Conservation (phyloP, 2,113 vertebrate genomes). For the Hiodon tergisus region DNA sequence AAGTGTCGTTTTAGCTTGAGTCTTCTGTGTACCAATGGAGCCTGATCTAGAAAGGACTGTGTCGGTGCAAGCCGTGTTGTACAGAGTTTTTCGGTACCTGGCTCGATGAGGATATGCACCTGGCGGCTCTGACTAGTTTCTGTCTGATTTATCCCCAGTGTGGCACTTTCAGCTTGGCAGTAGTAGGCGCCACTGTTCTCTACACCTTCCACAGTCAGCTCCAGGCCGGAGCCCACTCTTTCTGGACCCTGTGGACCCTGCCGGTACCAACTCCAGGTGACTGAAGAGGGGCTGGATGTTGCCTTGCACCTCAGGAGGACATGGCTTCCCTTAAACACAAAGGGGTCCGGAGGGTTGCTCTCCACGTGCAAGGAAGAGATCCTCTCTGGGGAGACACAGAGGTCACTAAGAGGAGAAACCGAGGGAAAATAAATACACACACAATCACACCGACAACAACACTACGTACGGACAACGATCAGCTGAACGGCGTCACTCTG, state of each 20-base stretch:
- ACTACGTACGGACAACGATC: no score
- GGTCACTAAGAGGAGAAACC: neutral
- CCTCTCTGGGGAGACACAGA: slow-evolving; percentile 3
- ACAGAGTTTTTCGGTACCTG: neutral
- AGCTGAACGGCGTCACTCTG: neutral
- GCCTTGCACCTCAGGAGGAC: slow-evolving; percentile 8
- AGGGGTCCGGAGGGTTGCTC: neutral
- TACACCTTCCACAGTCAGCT: neutral
- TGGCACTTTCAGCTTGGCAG: neutral
- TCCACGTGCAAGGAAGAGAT: neutral
- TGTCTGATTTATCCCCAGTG: neutral
- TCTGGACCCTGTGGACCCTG: neutral
- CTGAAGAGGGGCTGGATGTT: neutral
- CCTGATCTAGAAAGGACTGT: no score
- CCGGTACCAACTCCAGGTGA: slow-evolving; percentile 17
- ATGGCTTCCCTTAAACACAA: slow-evolving; percentile 1
- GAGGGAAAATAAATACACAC: neutral
- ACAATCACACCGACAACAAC: neutral
- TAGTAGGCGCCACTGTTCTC: slow-evolving; percentile 2
- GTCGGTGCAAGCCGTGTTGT: no score
- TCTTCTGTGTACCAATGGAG: no score
- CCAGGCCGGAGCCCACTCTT: neutral
- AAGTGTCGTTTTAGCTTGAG: no score
- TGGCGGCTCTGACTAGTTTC: neutral
- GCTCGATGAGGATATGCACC: neutral